Percentiles rank a stretch among this genome's conserved stretches.
phyloP scores from a whole-genome alignment of 2,113 vertebrate species.

The Osmerus mordax region DNA sequence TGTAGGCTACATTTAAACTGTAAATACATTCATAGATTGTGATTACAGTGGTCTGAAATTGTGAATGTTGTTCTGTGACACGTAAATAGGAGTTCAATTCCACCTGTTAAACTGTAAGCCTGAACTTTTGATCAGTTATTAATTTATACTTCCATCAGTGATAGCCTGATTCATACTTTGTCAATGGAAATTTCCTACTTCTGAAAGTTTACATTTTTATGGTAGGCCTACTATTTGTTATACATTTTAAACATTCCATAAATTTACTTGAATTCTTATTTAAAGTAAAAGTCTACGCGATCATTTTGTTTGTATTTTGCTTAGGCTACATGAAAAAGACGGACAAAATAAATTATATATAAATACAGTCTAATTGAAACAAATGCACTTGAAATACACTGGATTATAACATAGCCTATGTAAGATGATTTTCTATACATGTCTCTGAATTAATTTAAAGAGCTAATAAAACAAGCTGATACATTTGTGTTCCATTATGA shows the following conservation, averaged over 20 bases:
- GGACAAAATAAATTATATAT: conserved; percentile 80
- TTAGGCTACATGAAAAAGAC: conserved; percentile 84
- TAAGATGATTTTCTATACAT: conserved; percentile 93
- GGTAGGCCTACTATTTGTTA: conserved; percentile 80
- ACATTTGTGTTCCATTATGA: conserved; percentile 77
- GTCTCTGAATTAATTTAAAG: conserved; percentile 99
- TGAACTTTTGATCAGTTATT: conserved; percentile 78
- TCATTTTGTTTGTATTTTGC: conserved; percentile 77
- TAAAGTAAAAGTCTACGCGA: conserved; percentile 85
- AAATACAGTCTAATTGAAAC: conserved; percentile 87
- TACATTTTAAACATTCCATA: conserved; percentile 96
- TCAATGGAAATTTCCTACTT: conserved; percentile 83
- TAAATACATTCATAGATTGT: conserved; percentile 91
- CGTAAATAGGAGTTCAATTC: conserved; percentile 86
- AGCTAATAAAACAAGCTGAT: conserved; percentile 94
- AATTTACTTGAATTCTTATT: conserved; percentile 99
- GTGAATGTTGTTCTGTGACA: conserved; percentile 98
- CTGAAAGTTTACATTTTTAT: conserved; percentile 98
- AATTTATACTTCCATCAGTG: conserved; percentile 81
- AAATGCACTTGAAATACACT: conserved; percentile 99
- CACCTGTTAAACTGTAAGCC: conserved; percentile 77
- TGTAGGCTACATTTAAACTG: conserved; percentile 87
- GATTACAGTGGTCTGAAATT: conserved; percentile 92
- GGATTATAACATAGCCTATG: conserved; percentile 91
- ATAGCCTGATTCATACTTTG: conserved; percentile 79